Evolutionary conservation across 2,797 vertebrate genomes (phyloP).

Genomic region (Spinus pinus): DNA sequence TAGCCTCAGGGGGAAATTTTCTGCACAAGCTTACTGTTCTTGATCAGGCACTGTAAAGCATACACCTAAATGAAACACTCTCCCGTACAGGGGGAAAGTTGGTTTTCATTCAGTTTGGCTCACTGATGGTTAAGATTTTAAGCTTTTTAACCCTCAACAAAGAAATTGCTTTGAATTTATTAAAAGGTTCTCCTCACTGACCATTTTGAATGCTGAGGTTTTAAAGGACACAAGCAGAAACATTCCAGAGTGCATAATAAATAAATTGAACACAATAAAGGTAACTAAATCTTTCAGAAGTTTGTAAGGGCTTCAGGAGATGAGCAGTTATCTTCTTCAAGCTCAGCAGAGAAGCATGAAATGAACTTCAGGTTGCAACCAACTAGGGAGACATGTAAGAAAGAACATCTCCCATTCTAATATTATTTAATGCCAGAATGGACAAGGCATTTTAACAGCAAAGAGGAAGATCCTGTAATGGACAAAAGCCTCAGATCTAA

Average conservation of each 20-base stretch:
- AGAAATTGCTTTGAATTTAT: background rate
- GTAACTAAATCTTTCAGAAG: background rate
- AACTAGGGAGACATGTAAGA: background rate
- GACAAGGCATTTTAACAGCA: background rate
- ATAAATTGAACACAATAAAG: background rate
- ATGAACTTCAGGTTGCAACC: slow-evolving; percentile 5
- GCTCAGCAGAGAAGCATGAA: slow-evolving; percentile 24
- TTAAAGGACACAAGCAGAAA: background rate
- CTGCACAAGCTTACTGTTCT: background rate
- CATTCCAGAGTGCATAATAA: background rate
- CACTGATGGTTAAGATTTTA: background rate
- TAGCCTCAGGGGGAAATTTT: background rate
- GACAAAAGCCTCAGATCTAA: slow-evolving; percentile 5
- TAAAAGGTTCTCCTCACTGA: background rate
- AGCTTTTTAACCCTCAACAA: background rate
- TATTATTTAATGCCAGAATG: background rate
- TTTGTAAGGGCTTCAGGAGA: background rate
- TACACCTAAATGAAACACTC: background rate
- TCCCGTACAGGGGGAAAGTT: background rate
- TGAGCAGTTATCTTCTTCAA: slow-evolving; percentile 38
- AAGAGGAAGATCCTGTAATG: background rate
- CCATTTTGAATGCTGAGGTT: background rate
- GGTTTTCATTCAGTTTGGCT: background rate
- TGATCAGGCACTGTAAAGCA: background rate
- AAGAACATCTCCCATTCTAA: background rate